These are phyloP conservation scores for Andricus curvator DNA, from an alignment of 2,888 invertebrate genomes.

Conservation along the genomic window DNA sequence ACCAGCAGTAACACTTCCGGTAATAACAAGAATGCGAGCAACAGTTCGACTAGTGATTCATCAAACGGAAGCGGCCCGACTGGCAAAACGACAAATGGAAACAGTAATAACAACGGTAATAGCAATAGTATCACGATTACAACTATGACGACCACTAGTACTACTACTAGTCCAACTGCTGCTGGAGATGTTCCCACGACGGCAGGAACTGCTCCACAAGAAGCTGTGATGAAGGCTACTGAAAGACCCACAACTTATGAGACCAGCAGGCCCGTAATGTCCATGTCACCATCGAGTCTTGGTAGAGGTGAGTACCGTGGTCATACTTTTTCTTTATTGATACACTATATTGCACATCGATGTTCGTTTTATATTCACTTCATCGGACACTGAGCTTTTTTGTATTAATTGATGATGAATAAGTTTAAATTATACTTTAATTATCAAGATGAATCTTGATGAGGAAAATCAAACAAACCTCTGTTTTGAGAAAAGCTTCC, in stretches of 20 bases:
- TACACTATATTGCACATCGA: background rate
- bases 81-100: constrained; percentile 48
- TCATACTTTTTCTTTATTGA: background rate
- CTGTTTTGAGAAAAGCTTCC: too few relatives aligned
- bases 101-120: constrained; percentile 53
- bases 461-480: too few relatives aligned
- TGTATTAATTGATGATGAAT: background rate
- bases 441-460: too few relatives aligned
- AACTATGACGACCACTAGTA: constrained; percentile 65
- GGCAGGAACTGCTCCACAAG: constrained; percentile 64
- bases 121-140: constrained; percentile 61
- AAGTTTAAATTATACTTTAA: background rate
- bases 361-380: background rate
- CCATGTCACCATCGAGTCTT: constrained; percentile 87
- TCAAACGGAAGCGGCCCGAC: constrained; percentile 52
- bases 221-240: constrained; percentile 69
- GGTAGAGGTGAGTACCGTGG: constrained; percentile 84
- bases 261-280: constrained; percentile 75
- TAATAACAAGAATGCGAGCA: constrained; percentile 62
- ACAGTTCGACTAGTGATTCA: constrained; percentile 51
- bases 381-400: background rate
- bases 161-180: constrained; percentile 66
- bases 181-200: constrained; percentile 68
- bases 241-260: constrained; percentile 70
- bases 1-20: constrained; percentile 73